Base-by-base conservation (phyloP, 1,140 invertebrate genomes). In the Rhyacophila brunnea region DNA sequence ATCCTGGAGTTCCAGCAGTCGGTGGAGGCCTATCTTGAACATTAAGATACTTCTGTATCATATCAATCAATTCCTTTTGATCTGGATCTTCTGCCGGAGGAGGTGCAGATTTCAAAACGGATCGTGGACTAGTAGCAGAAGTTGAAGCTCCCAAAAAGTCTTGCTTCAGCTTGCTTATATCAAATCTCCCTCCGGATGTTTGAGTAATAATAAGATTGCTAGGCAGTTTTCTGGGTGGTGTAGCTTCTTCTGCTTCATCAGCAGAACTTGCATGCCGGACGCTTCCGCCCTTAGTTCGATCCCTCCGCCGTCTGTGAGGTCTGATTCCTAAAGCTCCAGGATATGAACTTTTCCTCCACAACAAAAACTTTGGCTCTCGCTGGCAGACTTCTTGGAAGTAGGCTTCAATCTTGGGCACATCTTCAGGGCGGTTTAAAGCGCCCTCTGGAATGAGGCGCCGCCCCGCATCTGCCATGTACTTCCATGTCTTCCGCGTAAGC, bases 401-500 rank as follows among this genome's bases (percentile, higher is more conserved):
- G 11, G 88, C 85, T 69, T 93, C 90, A 45, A 93, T 86, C 58
- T 86, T 84, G 0, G 87, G 86, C 19, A 92, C 80, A 67, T 91
- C 89, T 67, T 91, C 89, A 1, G 80, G 67, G 4, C 84, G 77
- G 73, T 88, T 86, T 66, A 83, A 82, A 0, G 80, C 81, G 1
- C 86, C 86, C 46, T 93, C 91, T 0, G 91, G 90, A 36, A 93
- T 87, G 10, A 94, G 78, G 66, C 87, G 87, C 38, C 89, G 83
- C n/a, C 91, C 91, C 9, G 91, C 90, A 66, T 93, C 91, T 0
- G 90, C 84, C 91, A 94, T 94, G 70, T 93, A 93, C 56, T 90
- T 80, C 91, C 91, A 93, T 14, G 91, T 93, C 74, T 93, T 93
- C 19, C 91, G 78, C 4, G 91, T 92, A 15, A 93, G 79, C 23